Evolutionary conservation across 2,113 vertebrate species (phyloP).

Genomic region (Montifringilla adamsi): DNA sequence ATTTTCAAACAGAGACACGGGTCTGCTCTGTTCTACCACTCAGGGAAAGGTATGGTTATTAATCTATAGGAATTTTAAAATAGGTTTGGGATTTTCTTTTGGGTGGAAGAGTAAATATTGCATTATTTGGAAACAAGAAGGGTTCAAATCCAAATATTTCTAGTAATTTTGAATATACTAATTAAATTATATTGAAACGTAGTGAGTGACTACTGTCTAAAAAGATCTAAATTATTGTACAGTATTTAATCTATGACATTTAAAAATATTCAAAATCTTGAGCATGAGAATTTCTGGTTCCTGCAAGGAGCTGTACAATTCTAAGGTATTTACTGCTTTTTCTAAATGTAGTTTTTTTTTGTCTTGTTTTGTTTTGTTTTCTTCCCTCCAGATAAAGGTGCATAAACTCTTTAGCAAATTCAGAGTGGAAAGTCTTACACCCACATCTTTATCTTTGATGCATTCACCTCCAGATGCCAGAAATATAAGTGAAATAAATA

Average conservation of each 20-base stretch:
- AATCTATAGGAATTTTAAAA: not conserved
- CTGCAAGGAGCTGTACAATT: not conserved
- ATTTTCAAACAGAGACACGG: constrained; percentile 71
- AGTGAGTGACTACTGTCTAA: not conserved
- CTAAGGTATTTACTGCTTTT: not conserved
- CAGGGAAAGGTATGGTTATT: constrained; percentile 80
- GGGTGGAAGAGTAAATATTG: not conserved
- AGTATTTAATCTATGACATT: not conserved
- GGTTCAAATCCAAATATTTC: not conserved
- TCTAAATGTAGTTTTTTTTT: not conserved
- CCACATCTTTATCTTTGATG: constrained; percentile 82
- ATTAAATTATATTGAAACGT: not conserved
- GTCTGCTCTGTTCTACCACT: constrained; percentile 81
- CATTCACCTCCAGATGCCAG: constrained; percentile 65
- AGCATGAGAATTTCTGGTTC: not conserved
- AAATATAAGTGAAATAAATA: constrained; percentile 75
- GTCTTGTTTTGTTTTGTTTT: not conserved
- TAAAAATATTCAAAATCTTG: not conserved
- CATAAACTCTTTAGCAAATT: constrained; percentile 79
- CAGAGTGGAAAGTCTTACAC: constrained; percentile 72
- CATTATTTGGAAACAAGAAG: not conserved
- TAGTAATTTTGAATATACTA: not conserved
- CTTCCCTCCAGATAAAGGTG: constrained; percentile 65
- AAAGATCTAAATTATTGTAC: not conserved
- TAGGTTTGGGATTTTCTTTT: not conserved